phyloP scores from a whole-genome alignment of 1,140 invertebrate species.

The Calosoma granatense region DNA sequence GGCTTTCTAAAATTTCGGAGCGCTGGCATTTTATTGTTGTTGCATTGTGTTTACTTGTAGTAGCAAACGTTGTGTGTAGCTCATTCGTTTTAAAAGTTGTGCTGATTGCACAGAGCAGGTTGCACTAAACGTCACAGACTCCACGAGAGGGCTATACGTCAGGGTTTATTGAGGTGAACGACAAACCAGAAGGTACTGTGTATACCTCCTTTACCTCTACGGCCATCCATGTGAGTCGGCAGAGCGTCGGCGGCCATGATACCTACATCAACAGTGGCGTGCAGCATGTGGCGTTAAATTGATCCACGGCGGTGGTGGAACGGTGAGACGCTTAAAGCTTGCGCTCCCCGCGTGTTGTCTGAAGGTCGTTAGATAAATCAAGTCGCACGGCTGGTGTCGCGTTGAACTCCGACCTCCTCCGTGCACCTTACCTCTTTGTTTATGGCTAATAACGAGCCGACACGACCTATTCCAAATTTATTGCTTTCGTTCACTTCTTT shows the following conservation, averaged over 20 bases:
- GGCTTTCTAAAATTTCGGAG: no score
- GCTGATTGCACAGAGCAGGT: neutral
- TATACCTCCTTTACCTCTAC: no score
- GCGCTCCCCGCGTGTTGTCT: neutral
- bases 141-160: neutral
- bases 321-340: no score
- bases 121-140: neutral
- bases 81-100: no score
- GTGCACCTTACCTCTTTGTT: neutral
- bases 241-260: neutral
- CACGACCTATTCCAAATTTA: slow-evolving; percentile 1
- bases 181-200: no score
- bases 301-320: no score
- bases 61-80: no score
- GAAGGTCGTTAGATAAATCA: slow-evolving; percentile 7
- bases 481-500: neutral
- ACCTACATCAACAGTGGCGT: neutral
- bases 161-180: neutral
- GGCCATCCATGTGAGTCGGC: no score
- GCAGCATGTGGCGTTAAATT: neutral
- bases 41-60: no score
- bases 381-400: slow-evolving; percentile 1
- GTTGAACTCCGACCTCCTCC: neutral
- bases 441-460: slow-evolving; percentile 2
- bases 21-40: no score